Evolutionary conservation across 2,797 vertebrate genomes (phyloP), one percentile per base, ranked within the genome.

Genomic region (Pelodytes ibericus): DNA sequence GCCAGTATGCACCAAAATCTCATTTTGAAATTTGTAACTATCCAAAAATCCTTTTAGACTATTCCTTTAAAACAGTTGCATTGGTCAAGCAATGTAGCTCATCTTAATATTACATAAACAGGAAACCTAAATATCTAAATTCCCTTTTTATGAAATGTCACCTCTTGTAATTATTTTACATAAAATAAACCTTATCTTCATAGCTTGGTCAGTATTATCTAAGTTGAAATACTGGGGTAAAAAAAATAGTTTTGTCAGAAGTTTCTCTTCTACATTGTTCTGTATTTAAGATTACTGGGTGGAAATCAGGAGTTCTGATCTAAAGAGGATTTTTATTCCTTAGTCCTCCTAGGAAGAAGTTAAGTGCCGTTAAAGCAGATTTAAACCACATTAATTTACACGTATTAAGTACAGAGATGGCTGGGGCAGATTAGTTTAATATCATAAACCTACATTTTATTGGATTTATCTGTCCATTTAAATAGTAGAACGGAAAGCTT

Each of bases 251-350:
- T 60, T 61, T 25, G 2, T 30, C 29, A 3, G 10, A 20, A 53
- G 44, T 75, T 69, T 24, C 36, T 49, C 62, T 51, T 76, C 62
- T 53, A 41, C 70, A 67, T 47, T 36, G 49, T 76, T 70, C 44
- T 24, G 41, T 56, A 18, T 69, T 61, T 57, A 62, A 67, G 66
- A 76, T 76, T 76, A 70, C 58, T 60, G 72, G 25, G 36, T 26
- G 44, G 18, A 70, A 76, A 76, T 76, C 74, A 62, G 66, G 22
- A 47, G 30, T 63, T 63, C 70, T 76, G 74, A 76, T 70, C 74
- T 70, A 70, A 76, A 76, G 74, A 76, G 74, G 74, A 76, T 76
- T 76, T 75, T 29, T n/a, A 39, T 59, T 70, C 58, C 47, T 61
- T 44, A 63, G 47, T 56, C 20, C 20, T 33, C 74, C 65, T 61